phyloP scores from a whole-genome alignment of 64 coral and sea anemone species.

The Actinia equina region DNA sequence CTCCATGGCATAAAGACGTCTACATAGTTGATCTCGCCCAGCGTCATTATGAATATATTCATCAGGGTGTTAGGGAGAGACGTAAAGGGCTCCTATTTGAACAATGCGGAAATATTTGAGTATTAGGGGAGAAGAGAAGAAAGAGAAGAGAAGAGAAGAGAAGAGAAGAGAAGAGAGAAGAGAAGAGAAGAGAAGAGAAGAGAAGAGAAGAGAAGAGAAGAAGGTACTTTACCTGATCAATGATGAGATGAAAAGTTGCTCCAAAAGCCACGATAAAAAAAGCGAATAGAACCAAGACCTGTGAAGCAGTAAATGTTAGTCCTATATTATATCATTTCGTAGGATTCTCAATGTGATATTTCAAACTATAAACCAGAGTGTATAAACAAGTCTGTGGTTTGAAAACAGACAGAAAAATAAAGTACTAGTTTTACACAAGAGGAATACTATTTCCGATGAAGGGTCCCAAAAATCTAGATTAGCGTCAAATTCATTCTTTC shows the following conservation, averaged over 20 bases:
- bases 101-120: neutral
- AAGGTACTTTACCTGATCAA: neutral
- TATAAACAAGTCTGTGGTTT: too few relatives aligned
- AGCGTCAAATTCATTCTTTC: neutral
- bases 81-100: constrained; percentile 33
- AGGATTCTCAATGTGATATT: too few relatives aligned
- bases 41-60: constrained; percentile 75
- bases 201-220: too few relatives aligned
- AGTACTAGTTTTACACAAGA: too few relatives aligned
- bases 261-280: constrained; percentile 59
- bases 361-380: too few relatives aligned
- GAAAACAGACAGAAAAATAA: too few relatives aligned
- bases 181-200: neutral
- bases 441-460: too few relatives aligned
- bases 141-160: too few relatives aligned
- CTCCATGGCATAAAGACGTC: constrained; percentile 56
- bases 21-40: constrained; percentile 81
- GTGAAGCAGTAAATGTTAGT: neutral
- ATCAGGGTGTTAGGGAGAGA: constrained; percentile 32
- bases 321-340: too few relatives aligned
- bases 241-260: constrained; percentile 46
- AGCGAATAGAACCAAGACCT: constrained; percentile 56
- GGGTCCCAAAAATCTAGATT: too few relatives aligned
- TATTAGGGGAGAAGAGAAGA: too few relatives aligned
- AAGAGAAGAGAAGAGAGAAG: neutral